Conservation (phyloP, 2,113 vertebrate genomes). For the Leucoraja erinaceus region DNA sequence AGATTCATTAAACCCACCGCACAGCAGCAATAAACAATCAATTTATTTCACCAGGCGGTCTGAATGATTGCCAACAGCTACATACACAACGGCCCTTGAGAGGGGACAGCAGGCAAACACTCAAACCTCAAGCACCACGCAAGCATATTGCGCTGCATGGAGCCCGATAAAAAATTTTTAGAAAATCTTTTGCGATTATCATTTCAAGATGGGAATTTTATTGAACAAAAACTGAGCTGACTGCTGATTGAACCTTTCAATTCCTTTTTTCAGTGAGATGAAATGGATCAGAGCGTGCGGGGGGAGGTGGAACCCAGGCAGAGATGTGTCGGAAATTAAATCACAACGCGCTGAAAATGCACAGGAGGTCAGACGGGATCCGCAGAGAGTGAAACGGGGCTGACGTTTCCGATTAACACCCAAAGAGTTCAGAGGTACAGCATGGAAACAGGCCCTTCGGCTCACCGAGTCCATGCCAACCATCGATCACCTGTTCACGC, state of each 20-base stretch:
- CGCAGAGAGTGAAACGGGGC: too few relatives aligned
- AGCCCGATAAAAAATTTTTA: slow-evolving; percentile 10
- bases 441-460: too few relatives aligned
- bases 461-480: too few relatives aligned
- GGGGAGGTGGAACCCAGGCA: not conserved
- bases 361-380: too few relatives aligned
- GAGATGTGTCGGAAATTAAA: too few relatives aligned
- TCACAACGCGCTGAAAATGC: too few relatives aligned
- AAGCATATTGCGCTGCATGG: slow-evolving; percentile 20
- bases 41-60: slow-evolving; percentile 68
- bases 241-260: slow-evolving; percentile 7
- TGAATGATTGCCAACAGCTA: slow-evolving; percentile 59
- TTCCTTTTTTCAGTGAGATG: not conserved
- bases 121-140: slow-evolving; percentile 43
- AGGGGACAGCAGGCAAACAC: slow-evolving; percentile 46
- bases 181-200: slow-evolving; percentile 29
- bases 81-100: slow-evolving; percentile 40
- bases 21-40: slow-evolving; percentile 75
- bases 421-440: too few relatives aligned
- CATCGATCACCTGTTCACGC: too few relatives aligned
- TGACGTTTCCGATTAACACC: too few relatives aligned
- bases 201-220: slow-evolving; percentile 37
- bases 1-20: slow-evolving; percentile 72
- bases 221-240: slow-evolving; percentile 10
- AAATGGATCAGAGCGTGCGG: not conserved